phyloP scores from a whole-genome alignment of 1,140 invertebrate genomes.

The Drosophila nasuta region DNA sequence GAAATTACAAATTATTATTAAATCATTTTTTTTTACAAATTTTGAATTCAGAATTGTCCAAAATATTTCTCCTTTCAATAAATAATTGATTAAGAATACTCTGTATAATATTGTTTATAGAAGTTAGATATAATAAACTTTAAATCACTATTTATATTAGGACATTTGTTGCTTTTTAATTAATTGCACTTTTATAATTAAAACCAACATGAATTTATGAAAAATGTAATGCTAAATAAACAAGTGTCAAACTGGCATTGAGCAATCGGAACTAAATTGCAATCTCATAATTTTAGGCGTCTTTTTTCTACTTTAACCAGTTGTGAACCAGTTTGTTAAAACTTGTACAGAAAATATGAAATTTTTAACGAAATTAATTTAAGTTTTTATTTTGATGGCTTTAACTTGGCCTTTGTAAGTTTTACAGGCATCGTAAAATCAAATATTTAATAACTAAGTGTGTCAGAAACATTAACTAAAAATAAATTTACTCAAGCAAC shows the following conservation, averaged over 20 bases:
- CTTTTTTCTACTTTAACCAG: background rate
- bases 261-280: background rate
- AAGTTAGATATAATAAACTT: too few relatives aligned
- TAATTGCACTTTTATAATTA: background rate
- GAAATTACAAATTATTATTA: too few relatives aligned
- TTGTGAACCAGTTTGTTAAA: background rate
- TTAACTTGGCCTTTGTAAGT: background rate
- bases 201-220: background rate
- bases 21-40: too few relatives aligned
- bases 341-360: background rate
- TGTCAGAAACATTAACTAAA: background rate
- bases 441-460: background rate
- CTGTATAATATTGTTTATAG: too few relatives aligned
- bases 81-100: too few relatives aligned
- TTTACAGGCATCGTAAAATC: background rate
- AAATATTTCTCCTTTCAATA: too few relatives aligned
- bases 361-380: background rate
- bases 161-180: background rate
- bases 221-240: background rate
- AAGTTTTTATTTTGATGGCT: background rate
- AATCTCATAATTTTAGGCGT: background rate
- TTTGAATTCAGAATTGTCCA: too few relatives aligned
- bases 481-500: background rate
- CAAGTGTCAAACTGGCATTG: background rate
- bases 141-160: too few relatives aligned